Conservation (phyloP, 2,797 vertebrate species). For the Gobio occitaniae region DNA sequence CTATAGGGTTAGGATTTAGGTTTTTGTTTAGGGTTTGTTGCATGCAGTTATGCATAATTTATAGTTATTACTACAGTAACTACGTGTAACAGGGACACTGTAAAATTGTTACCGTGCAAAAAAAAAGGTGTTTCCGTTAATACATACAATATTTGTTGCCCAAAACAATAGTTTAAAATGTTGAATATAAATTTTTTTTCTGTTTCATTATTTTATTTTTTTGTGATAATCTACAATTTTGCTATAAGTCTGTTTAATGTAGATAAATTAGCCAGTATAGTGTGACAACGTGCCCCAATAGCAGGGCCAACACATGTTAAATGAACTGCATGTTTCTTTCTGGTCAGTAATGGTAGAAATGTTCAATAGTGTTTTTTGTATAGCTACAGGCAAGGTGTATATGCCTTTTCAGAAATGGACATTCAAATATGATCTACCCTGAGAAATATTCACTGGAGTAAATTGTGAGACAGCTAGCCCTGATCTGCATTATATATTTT, state of each 20-base stretch:
- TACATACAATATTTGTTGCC: neutral
- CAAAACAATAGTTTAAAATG: neutral
- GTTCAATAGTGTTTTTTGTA: neutral
- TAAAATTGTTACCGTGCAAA: too few relatives aligned
- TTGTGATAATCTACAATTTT: neutral
- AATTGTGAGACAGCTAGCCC: neutral
- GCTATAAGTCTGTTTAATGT: neutral
- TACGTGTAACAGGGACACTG: too few relatives aligned
- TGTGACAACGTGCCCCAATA: neutral
- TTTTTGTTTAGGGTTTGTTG: too few relatives aligned
- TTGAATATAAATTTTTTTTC: neutral
- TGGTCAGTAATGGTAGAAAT: neutral
- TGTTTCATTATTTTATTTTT: neutral
- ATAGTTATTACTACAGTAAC: too few relatives aligned
- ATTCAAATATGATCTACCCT: neutral
- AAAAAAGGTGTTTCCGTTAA: too few relatives aligned
- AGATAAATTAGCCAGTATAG: neutral
- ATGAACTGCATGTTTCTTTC: neutral
- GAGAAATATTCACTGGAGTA: neutral
- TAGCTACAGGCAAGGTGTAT: neutral
- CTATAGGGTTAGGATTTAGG: too few relatives aligned
- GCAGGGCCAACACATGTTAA: neutral
- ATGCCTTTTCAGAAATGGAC: neutral
- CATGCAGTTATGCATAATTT: too few relatives aligned
- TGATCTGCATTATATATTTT: neutral